Evolutionary conservation across 2,113 vertebrate species (phyloP).

Genomic region (Cygnus atratus): DNA sequence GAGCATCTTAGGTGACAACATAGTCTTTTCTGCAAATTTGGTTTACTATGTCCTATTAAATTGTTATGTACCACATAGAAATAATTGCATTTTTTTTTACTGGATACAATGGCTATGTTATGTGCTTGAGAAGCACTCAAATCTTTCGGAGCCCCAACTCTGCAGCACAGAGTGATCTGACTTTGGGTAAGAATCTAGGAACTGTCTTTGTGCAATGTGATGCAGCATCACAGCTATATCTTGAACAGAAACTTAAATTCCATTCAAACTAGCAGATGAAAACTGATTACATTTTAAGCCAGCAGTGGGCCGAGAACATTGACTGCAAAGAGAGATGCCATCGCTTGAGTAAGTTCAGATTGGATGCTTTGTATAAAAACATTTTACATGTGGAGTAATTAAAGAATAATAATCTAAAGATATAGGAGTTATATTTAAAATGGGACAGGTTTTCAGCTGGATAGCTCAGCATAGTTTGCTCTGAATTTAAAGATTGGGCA

Average conservation of each 20-base stretch:
- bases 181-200: neutral
- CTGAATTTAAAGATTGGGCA: neutral
- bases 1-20: neutral
- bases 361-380: neutral
- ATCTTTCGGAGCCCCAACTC: neutral
- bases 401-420: neutral
- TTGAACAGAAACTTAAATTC: neutral
- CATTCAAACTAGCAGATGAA: neutral
- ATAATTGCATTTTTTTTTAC: neutral
- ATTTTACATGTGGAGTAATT: neutral
- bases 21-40: neutral
- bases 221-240: neutral
- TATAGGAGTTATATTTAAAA: neutral
- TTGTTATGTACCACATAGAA: neutral
- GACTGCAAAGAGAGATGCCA: neutral
- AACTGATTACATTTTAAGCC: neutral
- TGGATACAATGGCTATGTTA: neutral
- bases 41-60: neutral
- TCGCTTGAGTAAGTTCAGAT: neutral
- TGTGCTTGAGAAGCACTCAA: neutral
- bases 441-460: neutral
- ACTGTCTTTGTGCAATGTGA: neutral
- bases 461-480: neutral
- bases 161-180: neutral
- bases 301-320: neutral